phyloP scores from a whole-genome alignment of 1,140 invertebrate species.

The Sitodiplosis mosellana region DNA sequence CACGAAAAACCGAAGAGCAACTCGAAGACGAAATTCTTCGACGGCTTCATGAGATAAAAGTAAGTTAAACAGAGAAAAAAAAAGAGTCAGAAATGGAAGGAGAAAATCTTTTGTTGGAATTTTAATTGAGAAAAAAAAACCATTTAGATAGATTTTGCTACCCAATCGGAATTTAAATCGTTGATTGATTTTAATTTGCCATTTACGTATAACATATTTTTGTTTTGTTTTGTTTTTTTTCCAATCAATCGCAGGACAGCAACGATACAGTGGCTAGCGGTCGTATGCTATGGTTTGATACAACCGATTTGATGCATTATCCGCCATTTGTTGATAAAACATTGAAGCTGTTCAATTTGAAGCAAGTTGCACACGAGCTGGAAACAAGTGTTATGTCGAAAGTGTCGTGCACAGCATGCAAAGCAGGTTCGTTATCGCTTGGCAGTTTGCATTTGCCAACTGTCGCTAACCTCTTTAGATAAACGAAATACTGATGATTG shows the following conservation, averaged over 20 bases:
- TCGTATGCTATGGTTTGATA: conserved; percentile 48
- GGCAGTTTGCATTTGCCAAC: no score
- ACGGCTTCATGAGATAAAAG: conserved; percentile 27
- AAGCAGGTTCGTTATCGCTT: conserved; percentile 38
- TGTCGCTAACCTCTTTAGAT: no score
- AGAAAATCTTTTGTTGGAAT: not conserved
- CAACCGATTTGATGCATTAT: conserved; percentile 44
- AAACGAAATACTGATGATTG: conserved; percentile 1
- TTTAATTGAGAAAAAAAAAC: not conserved
- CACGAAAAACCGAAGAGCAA: conserved; percentile 2
- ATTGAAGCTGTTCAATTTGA: conserved; percentile 57
- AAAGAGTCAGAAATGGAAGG: not conserved
- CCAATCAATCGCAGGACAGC: no score
- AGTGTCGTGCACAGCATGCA: conserved; percentile 77
- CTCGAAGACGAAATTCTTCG: conserved; percentile 33
- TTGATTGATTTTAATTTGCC: no score
- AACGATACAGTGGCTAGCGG: conserved; percentile 25
- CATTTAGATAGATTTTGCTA: not conserved
- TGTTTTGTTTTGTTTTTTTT: no score
- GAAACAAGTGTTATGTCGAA: conserved; percentile 82
- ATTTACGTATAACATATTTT: no score
- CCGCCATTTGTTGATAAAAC: conserved; percentile 66
- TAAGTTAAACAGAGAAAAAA: conserved; percentile 7
- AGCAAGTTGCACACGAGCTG: conserved; percentile 68
- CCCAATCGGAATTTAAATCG: no score